Percentiles rank a stretch among this genome's conserved stretches.
These are phyloP conservation scores for Charaxes varanes DNA, from an alignment of 1,140 invertebrate genomes.

Conservation along the genomic window DNA sequence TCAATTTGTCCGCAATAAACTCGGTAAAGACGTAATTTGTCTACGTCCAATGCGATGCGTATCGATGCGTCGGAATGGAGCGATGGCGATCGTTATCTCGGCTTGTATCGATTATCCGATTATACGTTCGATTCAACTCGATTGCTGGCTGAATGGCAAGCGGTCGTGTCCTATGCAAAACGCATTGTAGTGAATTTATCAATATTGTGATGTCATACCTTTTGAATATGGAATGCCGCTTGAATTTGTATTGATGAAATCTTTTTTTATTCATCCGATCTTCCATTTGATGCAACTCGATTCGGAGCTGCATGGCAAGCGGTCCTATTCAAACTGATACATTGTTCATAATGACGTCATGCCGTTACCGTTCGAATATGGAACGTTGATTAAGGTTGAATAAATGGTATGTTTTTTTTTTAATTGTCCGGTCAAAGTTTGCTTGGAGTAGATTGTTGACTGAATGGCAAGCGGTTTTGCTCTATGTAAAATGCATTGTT, in stretches of 20 bases:
- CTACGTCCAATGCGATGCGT: constrained; percentile 48
- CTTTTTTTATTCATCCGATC: constrained; percentile 42
- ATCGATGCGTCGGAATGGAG: constrained; percentile 38
- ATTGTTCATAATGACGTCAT: too few relatives aligned
- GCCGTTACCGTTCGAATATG: too few relatives aligned
- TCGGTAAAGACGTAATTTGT: constrained; percentile 53
- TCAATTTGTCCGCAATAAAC: constrained; percentile 55
- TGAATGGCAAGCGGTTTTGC: constrained; percentile 27
- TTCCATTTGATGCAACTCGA: constrained; percentile 25
- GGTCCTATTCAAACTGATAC: too few relatives aligned
- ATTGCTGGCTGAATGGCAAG: constrained; percentile 21
- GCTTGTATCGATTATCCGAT: constrained; percentile 41
- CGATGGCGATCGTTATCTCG: constrained; percentile 30
- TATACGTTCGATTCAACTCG: constrained; percentile 29
- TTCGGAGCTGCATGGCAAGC: too few relatives aligned
- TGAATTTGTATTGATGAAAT: too few relatives aligned
- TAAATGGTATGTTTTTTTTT: too few relatives aligned
- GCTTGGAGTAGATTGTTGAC: too few relatives aligned
- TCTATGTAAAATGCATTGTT: constrained; percentile 48
- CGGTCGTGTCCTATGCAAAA: constrained; percentile 40
- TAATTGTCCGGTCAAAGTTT: too few relatives aligned
- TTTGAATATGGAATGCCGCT: constrained; percentile 30
- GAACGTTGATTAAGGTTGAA: too few relatives aligned
- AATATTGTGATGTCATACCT: constrained; percentile 25
- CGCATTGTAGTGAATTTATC: constrained; percentile 53